A percentile compares a stretch with the other conserved stretches of the same genome.
phyloP scores from a whole-genome alignment of 2,113 vertebrate genomes.

The Perccottus glenii region DNA sequence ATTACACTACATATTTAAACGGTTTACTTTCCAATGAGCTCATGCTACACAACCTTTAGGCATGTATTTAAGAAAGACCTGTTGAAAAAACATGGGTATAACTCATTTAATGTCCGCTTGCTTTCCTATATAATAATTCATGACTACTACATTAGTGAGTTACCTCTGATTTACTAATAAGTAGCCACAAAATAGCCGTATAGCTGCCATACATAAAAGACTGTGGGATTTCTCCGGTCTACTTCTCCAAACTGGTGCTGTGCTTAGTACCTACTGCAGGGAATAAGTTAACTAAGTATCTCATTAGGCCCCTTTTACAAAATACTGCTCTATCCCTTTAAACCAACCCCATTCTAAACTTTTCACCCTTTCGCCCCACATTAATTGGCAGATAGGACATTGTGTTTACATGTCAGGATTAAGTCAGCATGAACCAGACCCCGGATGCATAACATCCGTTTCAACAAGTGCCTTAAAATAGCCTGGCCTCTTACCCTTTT shows the following conservation, averaged over 20 bases:
- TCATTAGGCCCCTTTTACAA: neutral
- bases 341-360: constrained; percentile 31
- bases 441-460: constrained; percentile 22
- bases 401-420: constrained; percentile 53
- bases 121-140: constrained; percentile 2
- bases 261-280: too few relatives aligned
- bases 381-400: constrained; percentile 30
- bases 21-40: constrained; percentile 50
- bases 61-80: constrained; percentile 8
- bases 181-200: too few relatives aligned
- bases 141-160: neutral
- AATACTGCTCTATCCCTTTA: neutral
- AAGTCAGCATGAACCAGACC: constrained; percentile 25
- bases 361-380: constrained; percentile 28
- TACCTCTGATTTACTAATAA: too few relatives aligned
- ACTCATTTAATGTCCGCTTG: too few relatives aligned
- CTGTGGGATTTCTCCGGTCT: too few relatives aligned
- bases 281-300: constrained; percentile 1
- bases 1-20: constrained; percentile 29
- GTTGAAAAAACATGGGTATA: constrained; percentile 43
- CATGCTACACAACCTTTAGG: constrained; percentile 39
- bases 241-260: too few relatives aligned
- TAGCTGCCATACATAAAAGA: too few relatives aligned
- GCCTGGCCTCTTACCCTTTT: constrained; percentile 8
- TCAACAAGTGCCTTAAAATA: constrained; percentile 39